Evolutionary conservation across 2,797 vertebrate genomes (phyloP), one percentile per base, ranked within the genome.

Genomic region (Tenualosa ilisha): DNA sequence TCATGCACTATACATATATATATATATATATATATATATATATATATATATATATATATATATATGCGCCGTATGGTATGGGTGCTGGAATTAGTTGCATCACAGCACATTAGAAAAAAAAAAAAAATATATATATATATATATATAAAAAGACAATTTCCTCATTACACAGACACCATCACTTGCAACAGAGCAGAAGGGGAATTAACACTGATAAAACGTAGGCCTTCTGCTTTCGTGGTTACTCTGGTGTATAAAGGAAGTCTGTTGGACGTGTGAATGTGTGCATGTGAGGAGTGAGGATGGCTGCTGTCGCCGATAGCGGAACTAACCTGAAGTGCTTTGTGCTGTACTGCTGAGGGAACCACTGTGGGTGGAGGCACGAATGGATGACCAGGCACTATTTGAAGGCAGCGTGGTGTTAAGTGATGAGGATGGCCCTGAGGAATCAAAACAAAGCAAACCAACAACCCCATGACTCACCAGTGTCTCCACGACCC

Each of bases 361-460:
- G 96, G 98, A 97, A 97, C 97, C 96, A 96, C 95, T 98, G 97
- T 98, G 98, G 97, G 97, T 98, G 97, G 98, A 99, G 98, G 98
- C 98, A 99, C 98, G 97, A 98, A 99, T 98, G 98, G 98, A 98
- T 97, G 98, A 98, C 98, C 98, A 99, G 98, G 98, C 98, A 99
- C 98, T 99, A 97, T 97, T 99, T 96, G 98, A 99, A 99, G 98
- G 98, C 98, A 99, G 98, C 97, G 97, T 96, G 98, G 98, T 99
- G 98, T 99, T 99, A 95, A 99, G 96, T 97, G 98, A 99, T 98
- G 98, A 99, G 97, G 98, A 98, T 96, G 97, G 97, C 97, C 98
- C 98, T 99, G 83, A 0, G 46, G 82, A 2, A 51, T 40, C 56
- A 54, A 43, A 83, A 84, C 5, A 54, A 53, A 72, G 26, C 63